Evolutionary conservation across 1,140 invertebrate genomes (phyloP).

Genomic region (Cotesia glomerata): DNA sequence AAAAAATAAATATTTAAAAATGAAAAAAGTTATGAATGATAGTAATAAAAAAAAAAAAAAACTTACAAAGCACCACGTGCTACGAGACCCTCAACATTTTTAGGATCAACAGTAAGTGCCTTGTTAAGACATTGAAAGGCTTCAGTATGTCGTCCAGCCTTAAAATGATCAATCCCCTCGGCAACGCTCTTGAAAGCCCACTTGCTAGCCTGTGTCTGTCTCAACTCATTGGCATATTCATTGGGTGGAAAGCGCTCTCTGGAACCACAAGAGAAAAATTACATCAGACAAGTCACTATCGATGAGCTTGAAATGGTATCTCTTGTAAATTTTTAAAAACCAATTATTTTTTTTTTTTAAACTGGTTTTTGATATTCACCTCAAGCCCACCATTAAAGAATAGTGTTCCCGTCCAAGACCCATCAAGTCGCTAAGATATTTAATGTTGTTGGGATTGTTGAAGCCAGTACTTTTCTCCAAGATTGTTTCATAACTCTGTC

Average conservation of each 20-base stretch:
- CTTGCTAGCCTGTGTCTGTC: constrained; percentile 87
- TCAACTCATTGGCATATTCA: constrained; percentile 83
- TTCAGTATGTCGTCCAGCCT: constrained; percentile 86
- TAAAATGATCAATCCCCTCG: constrained; percentile 93
- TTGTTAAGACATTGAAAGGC: constrained; percentile 95
- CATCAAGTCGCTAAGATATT: constrained; percentile 76
- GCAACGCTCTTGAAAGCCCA: constrained; percentile 92
- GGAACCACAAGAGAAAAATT: constrained; percentile 42
- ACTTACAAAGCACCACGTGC: constrained; percentile 87
- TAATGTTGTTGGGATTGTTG: constrained; percentile 88
- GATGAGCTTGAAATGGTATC: constrained; percentile 28
- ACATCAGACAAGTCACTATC: constrained; percentile 17
- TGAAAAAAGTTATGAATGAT: no score
- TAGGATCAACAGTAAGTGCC: constrained; percentile 88
- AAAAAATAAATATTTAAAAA: no score
- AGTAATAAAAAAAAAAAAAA: background rate
- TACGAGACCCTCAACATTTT: constrained; percentile 93
- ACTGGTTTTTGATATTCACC: constrained; percentile 62
- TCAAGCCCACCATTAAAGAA: constrained; percentile 77
- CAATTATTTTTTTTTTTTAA: constrained; percentile 11
- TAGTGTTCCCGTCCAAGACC: constrained; percentile 74
- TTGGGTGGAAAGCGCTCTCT: constrained; percentile 78
- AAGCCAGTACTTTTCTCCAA: constrained; percentile 85
- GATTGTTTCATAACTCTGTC: constrained; percentile 81
- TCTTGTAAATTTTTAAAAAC: background rate